Evolutionary conservation across 2,797 vertebrate genomes (phyloP), one percentile per base, ranked within the genome.

Genomic region (Tragopan temminckii): DNA sequence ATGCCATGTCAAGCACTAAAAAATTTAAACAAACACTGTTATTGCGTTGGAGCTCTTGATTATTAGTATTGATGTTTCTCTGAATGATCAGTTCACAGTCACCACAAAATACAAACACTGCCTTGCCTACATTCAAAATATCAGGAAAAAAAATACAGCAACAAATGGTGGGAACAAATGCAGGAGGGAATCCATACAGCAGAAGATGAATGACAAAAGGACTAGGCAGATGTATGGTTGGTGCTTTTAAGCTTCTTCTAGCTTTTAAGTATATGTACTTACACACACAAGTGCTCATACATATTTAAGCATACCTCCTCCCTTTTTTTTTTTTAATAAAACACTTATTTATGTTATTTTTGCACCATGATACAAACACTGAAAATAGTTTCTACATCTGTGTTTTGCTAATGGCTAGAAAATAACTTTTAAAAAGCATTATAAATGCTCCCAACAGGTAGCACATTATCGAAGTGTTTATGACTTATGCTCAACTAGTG

Each of bases 391-490:
- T 81, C 55, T 92, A 80, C 92, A 85, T 62, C 31, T 85, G n/a
- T 81, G 31, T 67, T 93, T 93, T 89, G 18, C 57, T 83, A 89
- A 89, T 55, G 79, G 57, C 27, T 90, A 55, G 66, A 68, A 80
- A 89, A 90, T 94, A 95, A 69, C 62, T 93, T 90, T 86, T 1
- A 76, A 70, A 91, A 77, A 82, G 68, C 53, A 17, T 75, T 74
- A 86, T 68, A 93, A 91, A 93, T 79, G 46, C 36, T 96, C 88
- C 1, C 92, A 86, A 85, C 85, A 88, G 95, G 94, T 83, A 95
- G 85, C 83, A 75, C 38, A 82, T 94, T 75, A 84, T 36, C 78
- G 55, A 96, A 94, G 83, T 95, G 45, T 90, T 97, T 88, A 91
- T 95, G 82, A 93, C 68, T 95, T 67, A 77, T 91, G 57, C 45